Conservation (phyloP, 2,888 invertebrate genomes). For the Hartigia nigra region DNA sequence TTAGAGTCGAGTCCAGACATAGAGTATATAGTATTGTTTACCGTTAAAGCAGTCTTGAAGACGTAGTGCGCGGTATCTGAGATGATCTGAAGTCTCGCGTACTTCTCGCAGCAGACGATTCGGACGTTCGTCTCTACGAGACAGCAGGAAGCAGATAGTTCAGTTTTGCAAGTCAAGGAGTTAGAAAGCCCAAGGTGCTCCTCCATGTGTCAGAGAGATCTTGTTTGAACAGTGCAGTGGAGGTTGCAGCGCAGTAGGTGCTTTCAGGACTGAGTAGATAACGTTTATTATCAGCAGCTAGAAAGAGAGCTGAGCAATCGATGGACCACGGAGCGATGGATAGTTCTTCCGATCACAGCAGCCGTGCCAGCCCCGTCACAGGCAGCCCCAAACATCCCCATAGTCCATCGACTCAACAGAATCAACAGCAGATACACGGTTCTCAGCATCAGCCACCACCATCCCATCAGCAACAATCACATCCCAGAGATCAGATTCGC, state of each 20-base stretch:
- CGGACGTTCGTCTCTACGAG: not conserved
- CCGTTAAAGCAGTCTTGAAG: not conserved
- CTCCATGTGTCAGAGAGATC: not conserved
- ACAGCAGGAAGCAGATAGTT: not conserved
- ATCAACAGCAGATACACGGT: conserved; percentile 21
- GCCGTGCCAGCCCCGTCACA: conserved; percentile 62
- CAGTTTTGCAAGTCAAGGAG: not conserved
- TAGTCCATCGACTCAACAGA: conserved; percentile 43
- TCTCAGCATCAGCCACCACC: conserved; percentile 54
- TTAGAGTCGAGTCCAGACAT: not conserved
- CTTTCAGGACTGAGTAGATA: not conserved
- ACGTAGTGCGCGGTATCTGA: not conserved
- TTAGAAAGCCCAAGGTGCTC: not conserved
- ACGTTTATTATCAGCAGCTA: not conserved
- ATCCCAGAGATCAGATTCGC: conserved; percentile 45
- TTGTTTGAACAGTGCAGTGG: not conserved
- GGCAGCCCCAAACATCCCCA: conserved; percentile 60
- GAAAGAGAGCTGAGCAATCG: conserved; percentile 28
- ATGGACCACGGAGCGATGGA: conserved; percentile 64
- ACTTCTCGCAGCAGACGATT: not conserved
- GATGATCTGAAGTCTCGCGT: not conserved
- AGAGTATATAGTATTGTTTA: not conserved
- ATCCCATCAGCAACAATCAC: conserved; percentile 55
- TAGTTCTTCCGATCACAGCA: conserved; percentile 67
- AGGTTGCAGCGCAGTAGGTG: not conserved